A percentile compares a stretch with the other conserved stretches of the same genome.
These are phyloP conservation scores for Xylophagus ater DNA, from an alignment of 2,888 invertebrate genomes.

Conservation along the genomic window DNA sequence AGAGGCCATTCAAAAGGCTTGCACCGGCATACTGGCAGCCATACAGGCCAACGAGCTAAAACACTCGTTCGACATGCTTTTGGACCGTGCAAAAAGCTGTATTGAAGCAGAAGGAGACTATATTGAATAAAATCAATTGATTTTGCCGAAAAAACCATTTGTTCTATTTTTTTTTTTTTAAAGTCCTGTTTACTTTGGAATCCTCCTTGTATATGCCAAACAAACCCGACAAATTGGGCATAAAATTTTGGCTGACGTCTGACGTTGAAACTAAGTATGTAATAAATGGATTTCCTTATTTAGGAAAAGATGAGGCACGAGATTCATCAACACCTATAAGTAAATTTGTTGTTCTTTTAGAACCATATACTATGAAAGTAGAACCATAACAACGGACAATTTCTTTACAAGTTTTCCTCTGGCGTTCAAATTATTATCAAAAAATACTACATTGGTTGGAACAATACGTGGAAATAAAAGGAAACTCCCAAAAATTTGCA, in stretches of 20 bases:
- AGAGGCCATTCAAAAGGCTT: no score
- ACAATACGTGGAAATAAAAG: conserved; percentile 19
- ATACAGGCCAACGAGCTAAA: no score
- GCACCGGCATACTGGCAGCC: no score
- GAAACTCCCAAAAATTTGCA: conserved; percentile 18
- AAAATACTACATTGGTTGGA: conserved; percentile 19
- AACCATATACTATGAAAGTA: conserved; percentile 18
- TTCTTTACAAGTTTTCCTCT: conserved; percentile 19
- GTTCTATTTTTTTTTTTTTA: no score
- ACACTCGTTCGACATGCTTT: no score
- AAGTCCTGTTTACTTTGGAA: no score
- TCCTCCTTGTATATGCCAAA: conserved; percentile 20
- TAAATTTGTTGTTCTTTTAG: conserved; percentile 18
- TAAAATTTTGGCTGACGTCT: conserved; percentile 18
- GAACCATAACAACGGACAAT: conserved; percentile 20
- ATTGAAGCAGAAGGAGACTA: no score
- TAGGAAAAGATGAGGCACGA: conserved; percentile 18
- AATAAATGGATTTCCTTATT: conserved; percentile 17
- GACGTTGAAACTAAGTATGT: conserved; percentile 18
- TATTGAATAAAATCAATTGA: no score
- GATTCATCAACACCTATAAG: conserved; percentile 12
- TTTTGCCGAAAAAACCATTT: no score
- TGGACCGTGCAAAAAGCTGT: no score
- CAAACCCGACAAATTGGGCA: conserved; percentile 23
- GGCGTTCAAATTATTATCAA: conserved; percentile 18